phyloP scores from a whole-genome alignment of 2,113 vertebrate genomes.

The Malurus cyaneus region DNA sequence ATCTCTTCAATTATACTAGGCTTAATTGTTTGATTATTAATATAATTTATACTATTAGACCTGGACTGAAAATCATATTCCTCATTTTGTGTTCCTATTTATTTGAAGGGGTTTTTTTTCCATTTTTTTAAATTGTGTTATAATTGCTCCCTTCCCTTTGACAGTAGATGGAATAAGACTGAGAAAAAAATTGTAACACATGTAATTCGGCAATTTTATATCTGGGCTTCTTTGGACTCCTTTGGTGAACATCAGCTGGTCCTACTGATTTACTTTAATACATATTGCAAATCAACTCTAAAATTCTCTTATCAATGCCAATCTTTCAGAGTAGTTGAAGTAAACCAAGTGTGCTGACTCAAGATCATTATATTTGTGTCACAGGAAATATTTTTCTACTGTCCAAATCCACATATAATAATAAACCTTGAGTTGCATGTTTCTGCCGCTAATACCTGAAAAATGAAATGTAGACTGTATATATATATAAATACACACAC shows the following conservation, averaged over 20 bases:
- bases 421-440: background rate
- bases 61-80: background rate
- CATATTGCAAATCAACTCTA: background rate
- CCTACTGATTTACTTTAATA: background rate
- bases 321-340: background rate
- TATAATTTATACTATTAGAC: background rate
- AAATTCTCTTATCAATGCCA: background rate
- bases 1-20: background rate
- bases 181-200: background rate
- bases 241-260: accelerated
- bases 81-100: background rate
- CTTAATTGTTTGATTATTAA: background rate
- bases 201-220: background rate
- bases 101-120: background rate
- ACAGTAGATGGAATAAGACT: background rate
- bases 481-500: too few relatives aligned
- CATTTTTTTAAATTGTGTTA: accelerated
- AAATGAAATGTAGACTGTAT: accelerated
- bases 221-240: background rate
- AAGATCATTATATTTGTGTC: background rate
- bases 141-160: background rate
- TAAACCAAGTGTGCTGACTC: background rate
- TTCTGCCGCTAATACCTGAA: background rate
- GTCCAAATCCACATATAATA: background rate
- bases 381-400: background rate